These are phyloP conservation scores for Sebastes variabilis DNA, from an alignment of 2,797 vertebrate species.

Conservation along the genomic window DNA sequence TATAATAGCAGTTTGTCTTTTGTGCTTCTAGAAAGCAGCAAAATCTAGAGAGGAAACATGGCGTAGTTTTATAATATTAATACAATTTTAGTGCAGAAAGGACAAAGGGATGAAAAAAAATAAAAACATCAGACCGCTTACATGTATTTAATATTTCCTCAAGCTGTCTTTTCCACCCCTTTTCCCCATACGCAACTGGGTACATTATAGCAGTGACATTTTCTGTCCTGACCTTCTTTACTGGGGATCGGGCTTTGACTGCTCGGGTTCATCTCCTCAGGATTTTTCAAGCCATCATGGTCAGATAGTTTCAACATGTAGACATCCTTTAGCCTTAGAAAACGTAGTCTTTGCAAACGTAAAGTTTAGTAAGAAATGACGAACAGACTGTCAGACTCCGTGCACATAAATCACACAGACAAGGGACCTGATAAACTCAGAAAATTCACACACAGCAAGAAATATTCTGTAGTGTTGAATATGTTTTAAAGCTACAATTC, in stretches of 20 bases:
- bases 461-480: background rate
- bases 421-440: slow-evolving; percentile 20
- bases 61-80: background rate
- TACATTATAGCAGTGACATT: slow-evolving; percentile 86
- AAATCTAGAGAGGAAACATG: background rate
- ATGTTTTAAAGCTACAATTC: background rate
- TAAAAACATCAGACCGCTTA: slow-evolving; percentile 36
- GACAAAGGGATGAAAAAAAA: slow-evolving; percentile 11
- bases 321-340: slow-evolving; percentile 66
- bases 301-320: slow-evolving; percentile 70
- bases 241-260: slow-evolving; percentile 74
- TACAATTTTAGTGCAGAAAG: background rate
- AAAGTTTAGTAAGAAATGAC: slow-evolving; percentile 48
- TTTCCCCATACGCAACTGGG: slow-evolving; percentile 70
- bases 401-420: slow-evolving; percentile 9
- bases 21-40: slow-evolving; percentile 6
- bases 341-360: slow-evolving; percentile 48
- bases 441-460: background rate
- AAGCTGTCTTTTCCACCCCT: slow-evolving; percentile 73
- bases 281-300: slow-evolving; percentile 79
- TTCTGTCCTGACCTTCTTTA: slow-evolving; percentile 82
- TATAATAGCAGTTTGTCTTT: slow-evolving; percentile 24
- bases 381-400: slow-evolving; percentile 31
- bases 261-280: slow-evolving; percentile 81
- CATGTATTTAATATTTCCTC: slow-evolving; percentile 63